Percentiles rank a stretch among this genome's conserved stretches.
Evolutionary conservation across 2,888 invertebrate genomes (phyloP).

Genomic region (Drosophila suboccidentalis): DNA sequence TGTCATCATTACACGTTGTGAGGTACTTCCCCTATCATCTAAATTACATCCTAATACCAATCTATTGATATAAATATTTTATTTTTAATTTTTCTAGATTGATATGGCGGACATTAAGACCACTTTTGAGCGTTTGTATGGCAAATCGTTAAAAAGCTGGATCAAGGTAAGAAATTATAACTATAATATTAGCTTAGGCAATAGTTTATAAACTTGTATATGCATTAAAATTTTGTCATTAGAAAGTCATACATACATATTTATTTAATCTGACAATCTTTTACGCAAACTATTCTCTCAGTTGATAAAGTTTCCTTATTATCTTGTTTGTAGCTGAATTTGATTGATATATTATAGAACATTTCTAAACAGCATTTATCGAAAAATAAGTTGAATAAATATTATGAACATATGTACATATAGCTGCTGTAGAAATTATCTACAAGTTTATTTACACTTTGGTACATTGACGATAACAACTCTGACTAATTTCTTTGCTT

Average conservation of each 20-base stretch:
- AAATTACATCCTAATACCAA: background rate
- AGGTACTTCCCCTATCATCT: slow-evolving; percentile 82
- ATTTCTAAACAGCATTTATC: too few relatives aligned
- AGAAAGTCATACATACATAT: too few relatives aligned
- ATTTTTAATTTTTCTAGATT: slow-evolving; percentile 84
- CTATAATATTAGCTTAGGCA: background rate
- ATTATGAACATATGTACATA: background rate
- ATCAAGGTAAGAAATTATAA: slow-evolving; percentile 88
- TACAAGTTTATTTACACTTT: background rate
- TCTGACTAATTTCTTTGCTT: background rate
- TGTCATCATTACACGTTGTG: slow-evolving; percentile 92
- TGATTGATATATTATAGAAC: too few relatives aligned
- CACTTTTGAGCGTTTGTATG: slow-evolving; percentile 91
- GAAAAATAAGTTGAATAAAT: background rate
- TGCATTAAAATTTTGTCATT: too few relatives aligned
- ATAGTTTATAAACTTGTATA: slow-evolving; percentile 62
- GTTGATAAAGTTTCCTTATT: too few relatives aligned
- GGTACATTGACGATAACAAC: background rate
- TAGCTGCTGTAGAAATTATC: background rate
- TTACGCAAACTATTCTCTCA: background rate
- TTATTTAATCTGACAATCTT: too few relatives aligned
- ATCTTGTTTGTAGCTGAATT: too few relatives aligned
- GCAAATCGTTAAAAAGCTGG: slow-evolving; percentile 91
- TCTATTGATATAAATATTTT: background rate
- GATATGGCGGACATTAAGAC: slow-evolving; percentile 94